Conservation (phyloP, 1,140 invertebrate genomes). For the Drosophila rufa region DNA sequence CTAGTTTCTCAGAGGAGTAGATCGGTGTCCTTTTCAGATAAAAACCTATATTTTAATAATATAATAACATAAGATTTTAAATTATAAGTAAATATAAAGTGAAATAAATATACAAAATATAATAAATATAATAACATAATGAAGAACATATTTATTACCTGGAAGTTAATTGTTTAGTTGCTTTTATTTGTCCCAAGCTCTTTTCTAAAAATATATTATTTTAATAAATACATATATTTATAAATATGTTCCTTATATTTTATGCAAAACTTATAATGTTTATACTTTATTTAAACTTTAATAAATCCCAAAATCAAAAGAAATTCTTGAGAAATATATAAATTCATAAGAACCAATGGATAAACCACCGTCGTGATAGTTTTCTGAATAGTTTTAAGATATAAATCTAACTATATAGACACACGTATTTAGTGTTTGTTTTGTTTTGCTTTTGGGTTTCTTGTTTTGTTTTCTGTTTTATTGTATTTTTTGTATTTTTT, state of each 20-base stretch:
- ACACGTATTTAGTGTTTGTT: conserved; percentile 14
- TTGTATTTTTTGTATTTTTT: conserved; percentile 2
- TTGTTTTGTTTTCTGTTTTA: background rate
- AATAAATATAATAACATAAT: background rate
- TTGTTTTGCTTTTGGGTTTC: conserved; percentile 2
- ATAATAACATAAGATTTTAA: background rate
- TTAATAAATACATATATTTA: too few relatives aligned
- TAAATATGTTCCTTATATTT: too few relatives aligned
- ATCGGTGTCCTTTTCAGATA: background rate
- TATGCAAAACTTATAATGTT: too few relatives aligned
- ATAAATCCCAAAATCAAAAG: background rate
- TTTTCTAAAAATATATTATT: too few relatives aligned
- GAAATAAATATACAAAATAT: background rate
- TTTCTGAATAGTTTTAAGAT: background rate
- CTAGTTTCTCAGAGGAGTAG: background rate
- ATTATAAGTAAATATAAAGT: background rate
- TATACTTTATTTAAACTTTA: too few relatives aligned
- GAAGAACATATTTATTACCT: too few relatives aligned
- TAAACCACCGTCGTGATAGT: too few relatives aligned
- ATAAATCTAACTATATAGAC: conserved; percentile 1
- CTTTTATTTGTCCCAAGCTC: too few relatives aligned
- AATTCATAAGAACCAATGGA: background rate
- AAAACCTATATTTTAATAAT: background rate
- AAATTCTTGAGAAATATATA: accelerated
- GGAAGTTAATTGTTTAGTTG: too few relatives aligned